Conservation (phyloP, 2,113 vertebrate genomes). For the Stegastes partitus region DNA sequence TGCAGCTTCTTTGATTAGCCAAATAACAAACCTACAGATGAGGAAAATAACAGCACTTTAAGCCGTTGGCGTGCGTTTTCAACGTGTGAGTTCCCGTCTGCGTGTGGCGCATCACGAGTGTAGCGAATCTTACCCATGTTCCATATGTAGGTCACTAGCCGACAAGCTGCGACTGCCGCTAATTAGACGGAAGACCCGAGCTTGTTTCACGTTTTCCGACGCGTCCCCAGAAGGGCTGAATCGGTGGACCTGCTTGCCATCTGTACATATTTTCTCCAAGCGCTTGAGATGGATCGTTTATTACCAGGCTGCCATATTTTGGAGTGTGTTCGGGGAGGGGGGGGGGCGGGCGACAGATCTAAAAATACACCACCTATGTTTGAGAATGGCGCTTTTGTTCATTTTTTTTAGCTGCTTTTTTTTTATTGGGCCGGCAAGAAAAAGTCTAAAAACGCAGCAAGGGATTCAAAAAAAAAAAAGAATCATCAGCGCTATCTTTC, state of each 20-base stretch:
- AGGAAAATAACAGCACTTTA: too few relatives aligned
- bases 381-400: not conserved
- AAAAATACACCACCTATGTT: conserved; percentile 57
- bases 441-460: not conserved
- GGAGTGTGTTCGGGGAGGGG: too few relatives aligned
- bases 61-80: too few relatives aligned
- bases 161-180: conserved; percentile 52
- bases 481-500: not conserved
- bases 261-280: conserved; percentile 30
- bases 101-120: not conserved
- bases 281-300: conserved; percentile 26
- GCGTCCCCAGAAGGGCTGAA: conserved; percentile 54
- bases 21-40: too few relatives aligned
- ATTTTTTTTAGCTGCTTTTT: not conserved
- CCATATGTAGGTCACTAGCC: conserved; percentile 75
- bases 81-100: not conserved
- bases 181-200: conserved; percentile 47
- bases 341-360: too few relatives aligned
- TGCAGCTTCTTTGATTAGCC: too few relatives aligned
- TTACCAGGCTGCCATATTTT: conserved; percentile 18
- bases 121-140: conserved; percentile 18
- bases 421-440: not conserved
- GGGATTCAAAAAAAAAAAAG: not conserved
- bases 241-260: conserved; percentile 47
- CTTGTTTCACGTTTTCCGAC: conserved; percentile 32